These are phyloP conservation scores for Danio kyathit DNA, from an alignment of 2,797 vertebrate species.

Conservation along the genomic window DNA sequence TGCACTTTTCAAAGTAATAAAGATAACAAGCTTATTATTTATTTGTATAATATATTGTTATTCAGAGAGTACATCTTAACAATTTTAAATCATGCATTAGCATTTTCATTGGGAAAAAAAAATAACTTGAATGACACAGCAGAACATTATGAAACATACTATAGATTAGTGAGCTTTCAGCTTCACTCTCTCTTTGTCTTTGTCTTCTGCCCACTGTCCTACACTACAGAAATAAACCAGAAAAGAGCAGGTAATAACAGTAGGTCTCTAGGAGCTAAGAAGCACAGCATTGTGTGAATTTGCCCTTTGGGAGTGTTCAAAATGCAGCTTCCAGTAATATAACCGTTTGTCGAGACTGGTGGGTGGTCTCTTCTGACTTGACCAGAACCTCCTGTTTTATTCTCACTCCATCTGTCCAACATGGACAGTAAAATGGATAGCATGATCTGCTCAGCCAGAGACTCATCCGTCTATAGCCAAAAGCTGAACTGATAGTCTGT, in stretches of 20 bases:
- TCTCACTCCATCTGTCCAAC: slow-evolving; percentile 1
- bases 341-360: slow-evolving; percentile 14
- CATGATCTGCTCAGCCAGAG: background rate
- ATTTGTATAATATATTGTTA: too few species aligned
- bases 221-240: slow-evolving; percentile 3
- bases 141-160: background rate
- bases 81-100: too few species aligned
- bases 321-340: background rate
- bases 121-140: slow-evolving; percentile 5
- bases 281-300: slow-evolving; percentile 13
- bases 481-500: background rate
- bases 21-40: too few species aligned
- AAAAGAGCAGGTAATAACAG: background rate
- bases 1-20: too few species aligned
- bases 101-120: too few species aligned
- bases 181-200: slow-evolving; percentile 6
- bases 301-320: background rate
- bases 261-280: background rate
- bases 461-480: background rate
- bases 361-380: slow-evolving; percentile 20
- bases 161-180: slow-evolving; percentile 1
- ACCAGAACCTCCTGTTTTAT: slow-evolving; percentile 14
- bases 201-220: background rate
- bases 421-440: background rate
- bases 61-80: too few species aligned